Evolutionary conservation across 2,888 invertebrate species (phyloP).

Genomic region (Chloromyia formosa): DNA sequence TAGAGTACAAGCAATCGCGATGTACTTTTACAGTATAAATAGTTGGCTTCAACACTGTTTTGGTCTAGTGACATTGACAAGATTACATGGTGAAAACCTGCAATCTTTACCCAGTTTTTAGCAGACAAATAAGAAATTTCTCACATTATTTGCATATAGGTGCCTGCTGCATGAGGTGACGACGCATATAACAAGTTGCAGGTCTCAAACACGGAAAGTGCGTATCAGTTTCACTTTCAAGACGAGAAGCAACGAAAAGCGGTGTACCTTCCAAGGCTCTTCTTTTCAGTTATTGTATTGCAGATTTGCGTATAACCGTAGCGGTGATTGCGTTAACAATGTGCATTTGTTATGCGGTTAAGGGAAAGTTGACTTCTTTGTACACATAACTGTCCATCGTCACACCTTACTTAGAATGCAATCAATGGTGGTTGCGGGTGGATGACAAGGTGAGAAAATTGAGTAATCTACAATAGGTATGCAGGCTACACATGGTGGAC

Average conservation of each 20-base stretch:
- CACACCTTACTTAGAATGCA: too few species aligned
- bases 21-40: too few species aligned
- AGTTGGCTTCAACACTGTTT: background rate
- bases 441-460: too few species aligned
- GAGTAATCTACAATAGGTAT: too few species aligned
- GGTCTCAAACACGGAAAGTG: slow-evolving; percentile 24
- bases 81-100: slow-evolving; percentile 22
- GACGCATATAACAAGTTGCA: background rate
- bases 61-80: slow-evolving; percentile 36
- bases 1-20: too few species aligned
- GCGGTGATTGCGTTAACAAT: slow-evolving; percentile 14
- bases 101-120: slow-evolving; percentile 28
- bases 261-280: slow-evolving; percentile 16
- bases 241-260: slow-evolving; percentile 7
- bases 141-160: slow-evolving; percentile 30
- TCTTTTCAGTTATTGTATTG: slow-evolving; percentile 6
- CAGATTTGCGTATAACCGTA: too few species aligned
- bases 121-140: slow-evolving; percentile 34
- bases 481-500: too few species aligned
- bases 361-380: slow-evolving; percentile 15
- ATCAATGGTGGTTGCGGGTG: too few species aligned
- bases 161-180: background rate
- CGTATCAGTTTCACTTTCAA: slow-evolving; percentile 41
- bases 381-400: too few species aligned
- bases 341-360: slow-evolving; percentile 16